These are phyloP conservation scores for Hydropsyche tenuis DNA, from an alignment of 1,140 invertebrate species.

Conservation along the genomic window DNA sequence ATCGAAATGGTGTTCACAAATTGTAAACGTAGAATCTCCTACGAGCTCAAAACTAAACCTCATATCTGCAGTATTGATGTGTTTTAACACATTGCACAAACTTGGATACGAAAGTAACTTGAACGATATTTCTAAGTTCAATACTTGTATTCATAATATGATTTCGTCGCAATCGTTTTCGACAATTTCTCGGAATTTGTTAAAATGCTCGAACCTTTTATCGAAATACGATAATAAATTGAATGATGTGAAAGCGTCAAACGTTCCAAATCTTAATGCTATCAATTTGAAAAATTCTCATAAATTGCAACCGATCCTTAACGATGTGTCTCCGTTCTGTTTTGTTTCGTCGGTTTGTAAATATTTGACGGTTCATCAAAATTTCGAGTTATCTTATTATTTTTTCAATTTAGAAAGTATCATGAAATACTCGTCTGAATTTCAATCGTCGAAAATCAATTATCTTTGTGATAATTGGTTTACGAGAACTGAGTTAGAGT, in stretches of 20 bases:
- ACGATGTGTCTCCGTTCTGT: constrained; percentile 60
- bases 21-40: constrained; percentile 51
- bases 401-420: constrained; percentile 40
- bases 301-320: constrained; percentile 62
- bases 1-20: constrained; percentile 55
- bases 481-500: constrained; percentile 63
- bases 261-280: constrained; percentile 52
- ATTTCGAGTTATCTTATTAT: constrained; percentile 44
- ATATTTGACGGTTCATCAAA: constrained; percentile 49
- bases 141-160: constrained; percentile 38
- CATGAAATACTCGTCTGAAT: constrained; percentile 34
- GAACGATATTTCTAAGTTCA: neutral
- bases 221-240: neutral
- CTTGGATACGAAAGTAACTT: neutral
- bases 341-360: constrained; percentile 60
- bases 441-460: constrained; percentile 51
- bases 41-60: constrained; percentile 49
- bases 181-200: constrained; percentile 31
- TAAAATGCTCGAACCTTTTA: constrained; percentile 41
- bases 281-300: constrained; percentile 53
- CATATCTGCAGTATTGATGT: constrained; percentile 32
- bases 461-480: constrained; percentile 64
- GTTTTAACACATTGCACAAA: constrained; percentile 20
- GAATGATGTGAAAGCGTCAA: neutral
- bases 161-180: constrained; percentile 39